Percentiles rank a stretch among this genome's conserved stretches.
phyloP scores from a whole-genome alignment of 2,113 vertebrate species.

The Erythrocebus patas region DNA sequence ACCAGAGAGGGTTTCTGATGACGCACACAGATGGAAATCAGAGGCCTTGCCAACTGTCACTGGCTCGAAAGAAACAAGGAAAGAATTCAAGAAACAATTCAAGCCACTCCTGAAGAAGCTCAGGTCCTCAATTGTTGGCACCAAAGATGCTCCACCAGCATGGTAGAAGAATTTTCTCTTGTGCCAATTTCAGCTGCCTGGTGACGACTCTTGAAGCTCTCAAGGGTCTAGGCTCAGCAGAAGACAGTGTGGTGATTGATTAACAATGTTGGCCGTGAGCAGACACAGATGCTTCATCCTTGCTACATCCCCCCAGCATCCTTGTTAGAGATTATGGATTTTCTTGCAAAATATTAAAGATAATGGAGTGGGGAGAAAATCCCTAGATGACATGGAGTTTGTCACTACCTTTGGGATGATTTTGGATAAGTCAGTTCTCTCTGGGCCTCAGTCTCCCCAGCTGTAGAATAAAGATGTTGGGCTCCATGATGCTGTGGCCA shows the following conservation, averaged over 20 bases:
- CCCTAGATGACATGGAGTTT: background rate
- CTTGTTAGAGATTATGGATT: background rate
- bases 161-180: background rate
- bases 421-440: background rate
- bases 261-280: background rate
- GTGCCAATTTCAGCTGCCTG: background rate
- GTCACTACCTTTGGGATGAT: background rate
- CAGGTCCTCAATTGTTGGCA: background rate
- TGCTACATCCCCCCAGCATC: background rate
- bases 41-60: background rate
- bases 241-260: background rate
- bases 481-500: background rate
- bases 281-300: rapidly evolving
- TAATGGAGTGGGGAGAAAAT: background rate
- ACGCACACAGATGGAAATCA: background rate
- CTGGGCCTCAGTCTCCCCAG: background rate
- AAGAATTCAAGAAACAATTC: background rate
- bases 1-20: background rate
- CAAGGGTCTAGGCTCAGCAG: background rate
- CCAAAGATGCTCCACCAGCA: background rate
- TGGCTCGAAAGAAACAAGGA: background rate
- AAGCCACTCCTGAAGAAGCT: background rate
- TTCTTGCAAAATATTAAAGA: background rate
- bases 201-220: background rate
- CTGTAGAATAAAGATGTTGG: background rate